A percentile compares a stretch with the other conserved stretches of the same genome.
phyloP scores from a whole-genome alignment of 2,113 vertebrate species.

The Lathamus discolor region DNA sequence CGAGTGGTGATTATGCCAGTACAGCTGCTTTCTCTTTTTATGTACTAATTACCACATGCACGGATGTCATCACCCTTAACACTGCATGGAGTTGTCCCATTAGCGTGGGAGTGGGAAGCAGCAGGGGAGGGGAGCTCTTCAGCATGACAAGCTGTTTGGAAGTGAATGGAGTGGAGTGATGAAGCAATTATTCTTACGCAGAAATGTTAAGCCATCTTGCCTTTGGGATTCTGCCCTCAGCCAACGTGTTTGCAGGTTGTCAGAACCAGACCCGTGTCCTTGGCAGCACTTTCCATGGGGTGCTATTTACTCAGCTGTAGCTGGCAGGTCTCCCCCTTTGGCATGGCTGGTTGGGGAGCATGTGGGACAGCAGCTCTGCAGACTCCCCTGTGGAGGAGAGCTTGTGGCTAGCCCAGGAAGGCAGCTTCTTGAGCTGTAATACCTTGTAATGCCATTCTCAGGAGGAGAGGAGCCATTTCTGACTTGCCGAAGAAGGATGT shows the following conservation, averaged over 20 bases:
- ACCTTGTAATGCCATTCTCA: background rate
- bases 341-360: accelerated
- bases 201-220: background rate
- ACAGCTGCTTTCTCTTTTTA: constrained; percentile 56
- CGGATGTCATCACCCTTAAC: constrained; percentile 61
- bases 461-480: background rate
- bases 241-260: background rate
- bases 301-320: background rate
- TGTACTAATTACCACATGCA: constrained; percentile 55
- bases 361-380: background rate
- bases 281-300: background rate
- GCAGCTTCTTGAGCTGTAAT: background rate
- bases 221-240: background rate
- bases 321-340: background rate
- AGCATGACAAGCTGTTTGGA: constrained; percentile 8
- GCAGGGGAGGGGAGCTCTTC: constrained; percentile 49
- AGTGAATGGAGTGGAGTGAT: constrained; percentile 14
- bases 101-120: constrained; percentile 54
- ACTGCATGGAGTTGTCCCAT: constrained; percentile 59
- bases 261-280: background rate
- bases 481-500: background rate
- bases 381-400: background rate
- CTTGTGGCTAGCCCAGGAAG: background rate
- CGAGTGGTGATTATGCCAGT: constrained; percentile 47
- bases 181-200: background rate